phyloP scores from a whole-genome alignment of 2,888 invertebrate genomes.

The Galerucella nymphaeae region DNA sequence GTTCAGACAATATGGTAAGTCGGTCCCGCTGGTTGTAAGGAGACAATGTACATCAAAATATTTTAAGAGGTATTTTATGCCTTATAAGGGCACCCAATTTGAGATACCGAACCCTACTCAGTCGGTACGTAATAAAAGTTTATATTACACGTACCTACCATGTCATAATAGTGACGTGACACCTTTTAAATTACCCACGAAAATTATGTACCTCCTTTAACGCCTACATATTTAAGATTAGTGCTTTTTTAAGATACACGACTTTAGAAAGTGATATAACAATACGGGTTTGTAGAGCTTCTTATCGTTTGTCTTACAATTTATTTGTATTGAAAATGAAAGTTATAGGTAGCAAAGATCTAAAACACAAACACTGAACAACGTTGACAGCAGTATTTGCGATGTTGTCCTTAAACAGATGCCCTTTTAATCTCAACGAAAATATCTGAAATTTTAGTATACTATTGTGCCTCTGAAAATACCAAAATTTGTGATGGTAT shows the following conservation, averaged over 20 bases:
- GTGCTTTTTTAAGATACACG: background rate
- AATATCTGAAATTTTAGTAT: background rate
- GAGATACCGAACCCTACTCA: conserved; percentile 25
- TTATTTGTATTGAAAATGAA: background rate
- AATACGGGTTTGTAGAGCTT: background rate
- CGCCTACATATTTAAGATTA: conserved; percentile 27
- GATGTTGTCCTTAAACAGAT: background rate
- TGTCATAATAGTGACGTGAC: conserved; percentile 34
- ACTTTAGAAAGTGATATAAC: conserved; percentile 16
- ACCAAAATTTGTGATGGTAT: too few relatives aligned
- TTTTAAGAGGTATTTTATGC: conserved; percentile 34
- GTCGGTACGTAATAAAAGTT: conserved; percentile 35
- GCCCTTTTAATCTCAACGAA: background rate
- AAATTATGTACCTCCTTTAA: conserved; percentile 27
- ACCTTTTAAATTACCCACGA: conserved; percentile 27
- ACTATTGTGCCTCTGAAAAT: background rate
- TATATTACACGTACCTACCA: conserved; percentile 35
- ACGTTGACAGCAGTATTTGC: background rate
- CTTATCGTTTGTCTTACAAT: background rate
- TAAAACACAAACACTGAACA: background rate
- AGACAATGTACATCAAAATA: conserved; percentile 36
- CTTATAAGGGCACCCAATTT: conserved; percentile 38
- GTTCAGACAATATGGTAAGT: conserved; percentile 20
- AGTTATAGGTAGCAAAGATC: too few relatives aligned
- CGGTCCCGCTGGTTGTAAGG: conserved; percentile 22